Percentiles rank a stretch among this genome's conserved stretches.
phyloP scores from a whole-genome alignment of 2,113 vertebrate genomes.

The Hippocampus zosterae region DNA sequence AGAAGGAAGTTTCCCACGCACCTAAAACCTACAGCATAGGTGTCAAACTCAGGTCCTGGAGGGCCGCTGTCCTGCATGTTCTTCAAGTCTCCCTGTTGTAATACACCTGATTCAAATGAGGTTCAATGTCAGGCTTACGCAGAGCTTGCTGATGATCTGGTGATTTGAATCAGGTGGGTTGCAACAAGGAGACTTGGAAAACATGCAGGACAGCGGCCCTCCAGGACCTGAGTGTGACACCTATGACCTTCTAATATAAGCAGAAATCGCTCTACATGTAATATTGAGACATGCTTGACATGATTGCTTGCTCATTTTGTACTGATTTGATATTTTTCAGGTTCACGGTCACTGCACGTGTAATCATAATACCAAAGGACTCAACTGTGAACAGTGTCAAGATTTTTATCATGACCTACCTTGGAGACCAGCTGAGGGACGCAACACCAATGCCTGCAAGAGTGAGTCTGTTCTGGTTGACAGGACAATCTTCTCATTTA shows the following conservation, averaged over 20 bases:
- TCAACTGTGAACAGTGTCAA: constrained; percentile 93
- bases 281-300: not conserved
- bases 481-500: not conserved
- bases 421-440: constrained; percentile 93
- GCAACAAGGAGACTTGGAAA: too few relatives aligned
- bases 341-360: constrained; percentile 97
- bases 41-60: too few relatives aligned
- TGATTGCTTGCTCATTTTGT: not conserved
- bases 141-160: too few relatives aligned
- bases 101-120: too few relatives aligned
- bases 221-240: too few relatives aligned
- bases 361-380: constrained; percentile 92
- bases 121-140: too few relatives aligned
- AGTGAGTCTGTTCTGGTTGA: constrained; percentile 70
- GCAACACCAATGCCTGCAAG: constrained; percentile 92
- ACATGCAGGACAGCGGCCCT: too few relatives aligned
- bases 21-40: too few relatives aligned
- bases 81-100: too few relatives aligned
- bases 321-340: constrained; percentile 55
- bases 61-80: too few relatives aligned
- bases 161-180: too few relatives aligned
- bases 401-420: constrained; percentile 93
- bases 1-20: not conserved
- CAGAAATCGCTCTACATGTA: not conserved
- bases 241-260: not conserved